phyloP scores from a whole-genome alignment of 2,113 vertebrate genomes.

The Plectropomus leopardus region DNA sequence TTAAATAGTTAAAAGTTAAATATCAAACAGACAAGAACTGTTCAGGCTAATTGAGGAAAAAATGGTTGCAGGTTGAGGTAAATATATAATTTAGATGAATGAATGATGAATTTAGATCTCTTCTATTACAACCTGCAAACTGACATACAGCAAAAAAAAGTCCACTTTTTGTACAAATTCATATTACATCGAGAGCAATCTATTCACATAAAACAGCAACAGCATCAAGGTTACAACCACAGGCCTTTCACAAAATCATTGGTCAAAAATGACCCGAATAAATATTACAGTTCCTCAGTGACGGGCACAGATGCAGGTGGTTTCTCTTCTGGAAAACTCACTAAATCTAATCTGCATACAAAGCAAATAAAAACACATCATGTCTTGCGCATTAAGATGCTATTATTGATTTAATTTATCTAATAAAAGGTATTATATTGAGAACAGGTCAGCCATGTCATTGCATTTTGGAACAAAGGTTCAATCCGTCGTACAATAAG shows the following conservation, averaged over 20 bases:
- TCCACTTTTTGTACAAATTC: too few species aligned
- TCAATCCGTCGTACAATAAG: not conserved
- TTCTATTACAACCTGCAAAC: too few species aligned
- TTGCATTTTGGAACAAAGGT: slow-evolving; percentile 1
- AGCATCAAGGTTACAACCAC: not conserved
- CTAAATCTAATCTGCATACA: not conserved
- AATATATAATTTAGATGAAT: too few species aligned
- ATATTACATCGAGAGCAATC: not conserved
- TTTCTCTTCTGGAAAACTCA: not conserved
- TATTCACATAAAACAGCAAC: not conserved
- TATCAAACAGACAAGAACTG: too few species aligned
- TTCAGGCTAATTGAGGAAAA: too few species aligned
- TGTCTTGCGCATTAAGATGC: not conserved
- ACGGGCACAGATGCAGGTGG: not conserved
- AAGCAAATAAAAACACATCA: not conserved
- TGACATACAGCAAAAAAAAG: not conserved
- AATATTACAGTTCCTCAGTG: not conserved
- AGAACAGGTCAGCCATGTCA: not conserved
- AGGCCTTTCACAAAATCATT: not conserved
- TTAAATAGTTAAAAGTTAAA: too few species aligned
- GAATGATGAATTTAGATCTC: too few species aligned
- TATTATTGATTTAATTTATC: not conserved
- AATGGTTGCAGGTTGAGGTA: too few species aligned
- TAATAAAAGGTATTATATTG: not conserved
- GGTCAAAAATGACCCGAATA: not conserved